These are phyloP conservation scores for Penaeus japonicus DNA, from an alignment of 1,140 invertebrate genomes.

Conservation along the genomic window DNA sequence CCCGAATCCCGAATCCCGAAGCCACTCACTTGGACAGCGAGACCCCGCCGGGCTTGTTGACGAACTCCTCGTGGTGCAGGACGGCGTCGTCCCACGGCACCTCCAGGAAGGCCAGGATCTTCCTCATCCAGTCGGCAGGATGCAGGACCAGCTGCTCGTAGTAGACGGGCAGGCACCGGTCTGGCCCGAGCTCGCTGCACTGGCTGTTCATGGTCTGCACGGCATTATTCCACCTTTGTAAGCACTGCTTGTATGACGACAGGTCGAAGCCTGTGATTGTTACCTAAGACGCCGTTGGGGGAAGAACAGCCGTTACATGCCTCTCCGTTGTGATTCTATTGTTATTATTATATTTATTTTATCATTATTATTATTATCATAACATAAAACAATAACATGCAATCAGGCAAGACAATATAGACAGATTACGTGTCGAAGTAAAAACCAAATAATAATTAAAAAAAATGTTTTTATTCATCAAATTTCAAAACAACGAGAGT, in stretches of 20 bases:
- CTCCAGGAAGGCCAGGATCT: constrained; percentile 89
- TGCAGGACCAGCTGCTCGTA: constrained; percentile 98
- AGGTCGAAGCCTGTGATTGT: constrained; percentile 98
- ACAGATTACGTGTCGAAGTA: too few species aligned
- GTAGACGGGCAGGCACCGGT: constrained; percentile 87
- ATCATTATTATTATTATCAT: too few species aligned
- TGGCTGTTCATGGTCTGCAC: constrained; percentile 94
- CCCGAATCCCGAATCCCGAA: too few species aligned
- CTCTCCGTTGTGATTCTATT: too few species aligned
- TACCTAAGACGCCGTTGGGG: constrained; percentile 71
- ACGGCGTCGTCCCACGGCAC: constrained; percentile 96
- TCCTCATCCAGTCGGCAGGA: constrained; percentile 87
- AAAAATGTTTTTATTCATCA: too few species aligned
- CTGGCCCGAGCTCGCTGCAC: constrained; percentile 85
- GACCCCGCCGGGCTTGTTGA: constrained; percentile 95
- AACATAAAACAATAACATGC: too few species aligned
- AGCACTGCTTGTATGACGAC: constrained; percentile 88
- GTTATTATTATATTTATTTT: too few species aligned
- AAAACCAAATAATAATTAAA: too few species aligned
- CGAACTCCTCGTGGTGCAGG: constrained; percentile 95
- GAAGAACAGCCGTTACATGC: not conserved
- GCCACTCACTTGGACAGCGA: constrained; percentile 66
- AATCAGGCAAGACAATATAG: too few species aligned
- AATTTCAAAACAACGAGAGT: too few species aligned
- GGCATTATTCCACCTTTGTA: constrained; percentile 95